Evolutionary conservation across 1,140 invertebrate genomes (phyloP), one percentile per base, ranked within the genome.

Genomic region (Saccostrea cuccullata): DNA sequence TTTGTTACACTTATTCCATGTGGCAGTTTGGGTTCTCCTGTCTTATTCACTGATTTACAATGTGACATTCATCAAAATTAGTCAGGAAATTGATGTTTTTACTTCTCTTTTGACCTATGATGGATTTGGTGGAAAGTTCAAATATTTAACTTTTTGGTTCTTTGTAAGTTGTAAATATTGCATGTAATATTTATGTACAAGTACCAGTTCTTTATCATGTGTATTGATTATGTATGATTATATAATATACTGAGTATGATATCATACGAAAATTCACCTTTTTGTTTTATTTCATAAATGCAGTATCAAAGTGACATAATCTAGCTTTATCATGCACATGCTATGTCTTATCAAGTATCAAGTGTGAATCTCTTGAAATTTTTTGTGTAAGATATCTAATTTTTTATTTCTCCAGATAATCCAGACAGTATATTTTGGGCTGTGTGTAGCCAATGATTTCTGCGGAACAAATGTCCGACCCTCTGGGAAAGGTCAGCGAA

Each of bases 131-230:
- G 97, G 97, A 90, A 98, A 98, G 95, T 97, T 98, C 88, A 98
- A 98, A 95, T 98, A 97, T 95, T 96, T 98, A 86, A 98, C 98
- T 36, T 98, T 97, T 92, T 96, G 97, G 96, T 96, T 97, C 96
- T 97, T 96, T 95, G 97, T 98, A 96, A 96, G 97, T 96, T 15
- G 47, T 47, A 8, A 3, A 47, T 2, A 47, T 47, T 47, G 47
- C 1, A 8, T 47, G 47, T 0, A 64, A 64, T 64, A 64, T 64
- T 17, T 17, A 64, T 36, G 58, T n/a, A 47, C 9, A 47, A 20
- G 58, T 64, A 4, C 17, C n/a, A 0, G 0, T 36, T 36, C 30
- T 36, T 36, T 36, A 36, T 36, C 30, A 36, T 36, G 30, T 36
- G 30, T 36, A 36, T 36, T 64, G 58, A 17, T 20, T 64, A 64